Base-by-base conservation (phyloP, 2,113 vertebrate genomes). In the Heterochromis multidens region DNA sequence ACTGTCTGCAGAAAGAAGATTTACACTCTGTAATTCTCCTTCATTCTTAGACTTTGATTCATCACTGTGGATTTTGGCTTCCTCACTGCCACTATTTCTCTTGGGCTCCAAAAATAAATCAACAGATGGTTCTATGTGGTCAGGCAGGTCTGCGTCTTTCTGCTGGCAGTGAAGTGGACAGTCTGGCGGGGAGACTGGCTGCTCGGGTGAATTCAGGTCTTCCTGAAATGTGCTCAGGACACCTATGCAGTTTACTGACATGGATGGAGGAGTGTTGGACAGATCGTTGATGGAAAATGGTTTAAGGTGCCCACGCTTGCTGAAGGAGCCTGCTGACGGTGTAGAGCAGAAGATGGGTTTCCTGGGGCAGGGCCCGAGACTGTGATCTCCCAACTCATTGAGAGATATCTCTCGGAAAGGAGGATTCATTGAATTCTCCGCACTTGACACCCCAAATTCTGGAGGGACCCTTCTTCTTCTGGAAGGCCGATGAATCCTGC, bases 331-430 rank as follows among this genome's bases (percentile, higher is more conserved):
- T 5, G 82, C 88, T 27, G 94, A 95, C 0, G 95, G 95, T 2
- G 95, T 95, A 11, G 95, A 95, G 87, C 94, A 95, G 82, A 93
- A 95, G 10, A 94, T 91, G 0, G 93, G 94, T 78, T 92, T 94
- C 65, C 82, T 90, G 40, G 81, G 12, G 76, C 33, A 78, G 16
- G 70, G 61, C 40, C 63, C 80, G 1, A 92, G 79, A 72, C 58
- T 90, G 17, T 37, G 80, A n/a, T 94, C 87, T 3, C 74, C 57
- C 0, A 19, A 91, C 61, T 88, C 90, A 13, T 90, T 93, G 21
- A 94, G 87, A 25, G 90, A 94, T 3, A 88, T 79, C 43, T 94
- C 93, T 79, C 5, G 52, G 29, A 91, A 76, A 6, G 76, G 77
- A 12, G 54, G 29, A 23, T 83, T 90, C 43, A 83, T 2, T 0